phyloP scores from a whole-genome alignment of 2,888 invertebrate species.

The Dasypolia templi region DNA sequence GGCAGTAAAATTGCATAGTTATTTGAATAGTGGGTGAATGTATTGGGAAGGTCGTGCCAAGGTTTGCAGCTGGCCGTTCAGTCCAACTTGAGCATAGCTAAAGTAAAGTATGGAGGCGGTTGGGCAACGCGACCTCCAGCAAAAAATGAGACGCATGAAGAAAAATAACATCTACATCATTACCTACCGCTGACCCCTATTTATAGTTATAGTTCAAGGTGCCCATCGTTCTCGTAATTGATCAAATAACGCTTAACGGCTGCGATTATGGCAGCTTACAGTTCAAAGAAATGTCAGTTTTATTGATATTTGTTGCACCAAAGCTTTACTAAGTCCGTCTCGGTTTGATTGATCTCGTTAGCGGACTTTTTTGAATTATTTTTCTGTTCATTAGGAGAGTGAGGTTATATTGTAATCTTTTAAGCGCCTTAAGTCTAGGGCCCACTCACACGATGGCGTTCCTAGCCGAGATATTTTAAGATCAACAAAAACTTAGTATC shows the following conservation, averaged over 20 bases:
- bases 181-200: conserved; percentile 60
- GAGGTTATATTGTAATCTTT: conserved; percentile 43
- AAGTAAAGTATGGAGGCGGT: conserved; percentile 38
- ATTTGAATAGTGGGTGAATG: conserved; percentile 72
- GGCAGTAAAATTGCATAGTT: conserved; percentile 40
- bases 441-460: background rate
- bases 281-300: conserved; percentile 23
- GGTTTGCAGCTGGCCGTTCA: conserved; percentile 66
- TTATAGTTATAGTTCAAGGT: conserved; percentile 72
- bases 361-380: conserved; percentile 38
- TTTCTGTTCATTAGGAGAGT: conserved; percentile 20
- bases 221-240: conserved; percentile 63
- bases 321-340: conserved; percentile 13
- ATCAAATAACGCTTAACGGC: conserved; percentile 39
- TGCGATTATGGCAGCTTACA: conserved; percentile 24
- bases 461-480: conserved; percentile 12
- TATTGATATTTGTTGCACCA: conserved; percentile 19
- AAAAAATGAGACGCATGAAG: conserved; percentile 67
- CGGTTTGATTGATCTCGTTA: conserved; percentile 42
- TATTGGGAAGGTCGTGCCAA: conserved; percentile 79
- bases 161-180: conserved; percentile 70
- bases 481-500: conserved; percentile 15
- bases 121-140: conserved; percentile 71
- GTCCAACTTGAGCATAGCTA: conserved; percentile 20
- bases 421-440: conserved; percentile 23